Conservation (phyloP, 2,113 vertebrate species). For the Ceyx melanurus region DNA sequence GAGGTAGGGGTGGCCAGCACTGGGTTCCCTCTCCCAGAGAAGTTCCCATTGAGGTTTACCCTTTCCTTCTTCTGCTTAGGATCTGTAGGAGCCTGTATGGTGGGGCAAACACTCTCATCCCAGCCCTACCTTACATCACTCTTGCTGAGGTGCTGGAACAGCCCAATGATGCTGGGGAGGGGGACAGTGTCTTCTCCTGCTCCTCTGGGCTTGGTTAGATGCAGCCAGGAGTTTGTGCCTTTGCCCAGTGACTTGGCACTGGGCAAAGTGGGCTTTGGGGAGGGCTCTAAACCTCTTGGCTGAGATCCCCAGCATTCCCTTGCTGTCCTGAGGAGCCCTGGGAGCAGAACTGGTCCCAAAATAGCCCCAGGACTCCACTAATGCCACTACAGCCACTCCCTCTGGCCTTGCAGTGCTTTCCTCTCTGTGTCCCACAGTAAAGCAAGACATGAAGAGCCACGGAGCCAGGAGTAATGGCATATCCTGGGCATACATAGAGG, state of each 20-base stretch:
- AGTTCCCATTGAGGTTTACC: not conserved
- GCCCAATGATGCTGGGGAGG: not conserved
- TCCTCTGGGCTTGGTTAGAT: not conserved
- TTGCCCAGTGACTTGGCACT: accelerated
- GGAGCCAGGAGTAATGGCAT: not conserved
- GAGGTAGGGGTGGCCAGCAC: not conserved
- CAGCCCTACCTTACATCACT: not conserved
- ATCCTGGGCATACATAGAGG: accelerated
- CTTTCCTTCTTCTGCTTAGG: not conserved
- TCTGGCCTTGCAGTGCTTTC: not conserved
- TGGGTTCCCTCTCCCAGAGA: accelerated
- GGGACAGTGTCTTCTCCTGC: not conserved
- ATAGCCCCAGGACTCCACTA: not conserved
- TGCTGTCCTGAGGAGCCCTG: not conserved
- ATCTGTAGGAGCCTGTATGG: not conserved
- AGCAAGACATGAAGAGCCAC: not conserved
- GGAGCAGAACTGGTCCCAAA: not conserved
- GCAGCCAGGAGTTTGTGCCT: not conserved
- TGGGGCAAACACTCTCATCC: no score
- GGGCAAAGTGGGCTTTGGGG: not conserved
- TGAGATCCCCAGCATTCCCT: accelerated
- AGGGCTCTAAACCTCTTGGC: not conserved
- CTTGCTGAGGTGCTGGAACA: accelerated
- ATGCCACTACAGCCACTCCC: not conserved
- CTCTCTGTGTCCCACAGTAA: not conserved